These are phyloP conservation scores for Nettapus auritus DNA, from an alignment of 2,113 vertebrate genomes.

Conservation along the genomic window DNA sequence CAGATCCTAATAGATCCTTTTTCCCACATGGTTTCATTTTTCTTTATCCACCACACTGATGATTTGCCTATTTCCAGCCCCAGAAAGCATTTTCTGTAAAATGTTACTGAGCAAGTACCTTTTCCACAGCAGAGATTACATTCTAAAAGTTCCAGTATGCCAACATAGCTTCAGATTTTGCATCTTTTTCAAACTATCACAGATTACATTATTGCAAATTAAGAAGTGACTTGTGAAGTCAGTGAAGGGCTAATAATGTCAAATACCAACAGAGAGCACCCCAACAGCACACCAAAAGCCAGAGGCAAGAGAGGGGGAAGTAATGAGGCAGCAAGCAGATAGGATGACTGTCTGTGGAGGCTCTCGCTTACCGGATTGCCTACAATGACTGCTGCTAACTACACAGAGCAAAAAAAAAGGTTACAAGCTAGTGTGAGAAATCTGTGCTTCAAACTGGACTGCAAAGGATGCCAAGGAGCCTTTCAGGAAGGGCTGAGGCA, in stretches of 20 bases:
- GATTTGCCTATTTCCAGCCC: background rate
- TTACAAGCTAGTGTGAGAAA: background rate
- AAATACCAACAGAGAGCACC: background rate
- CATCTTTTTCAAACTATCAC: background rate
- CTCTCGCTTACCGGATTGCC: background rate
- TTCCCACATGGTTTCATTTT: background rate
- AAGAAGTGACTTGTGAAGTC: background rate
- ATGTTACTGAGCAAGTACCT: background rate
- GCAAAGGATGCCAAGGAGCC: background rate
- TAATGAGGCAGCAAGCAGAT: background rate
- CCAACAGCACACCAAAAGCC: background rate
- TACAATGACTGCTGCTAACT: background rate
- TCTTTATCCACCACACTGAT: background rate
- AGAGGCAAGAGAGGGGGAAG: background rate
- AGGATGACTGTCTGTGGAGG: fast-evolving
- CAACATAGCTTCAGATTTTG: background rate
- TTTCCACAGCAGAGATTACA: background rate
- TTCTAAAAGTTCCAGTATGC: background rate
- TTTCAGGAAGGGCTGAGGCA: background rate
- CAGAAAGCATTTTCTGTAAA: background rate
- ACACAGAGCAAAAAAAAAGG: background rate
- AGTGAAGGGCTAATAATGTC: background rate
- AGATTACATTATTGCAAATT: background rate
- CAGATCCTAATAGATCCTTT: background rate
- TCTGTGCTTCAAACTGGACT: background rate